phyloP scores from a whole-genome alignment of 37 sponge, comb jelly and placozoan genomes.

The Corticium candelabrum region DNA sequence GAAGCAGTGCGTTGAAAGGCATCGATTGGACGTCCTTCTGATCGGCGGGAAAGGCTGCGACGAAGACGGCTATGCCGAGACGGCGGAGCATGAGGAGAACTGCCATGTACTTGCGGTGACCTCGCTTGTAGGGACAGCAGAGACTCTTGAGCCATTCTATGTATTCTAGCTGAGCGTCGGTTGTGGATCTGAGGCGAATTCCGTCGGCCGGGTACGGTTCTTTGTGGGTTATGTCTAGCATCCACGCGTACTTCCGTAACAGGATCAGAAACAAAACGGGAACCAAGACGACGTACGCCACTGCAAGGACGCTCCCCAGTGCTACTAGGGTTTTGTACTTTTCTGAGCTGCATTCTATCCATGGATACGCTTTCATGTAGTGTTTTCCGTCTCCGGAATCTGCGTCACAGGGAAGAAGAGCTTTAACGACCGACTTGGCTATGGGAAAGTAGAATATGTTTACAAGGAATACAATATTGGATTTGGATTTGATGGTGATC shows the following conservation, averaged over 20 bases:
- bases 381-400: not conserved
- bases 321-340: not conserved
- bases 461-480: not conserved
- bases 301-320: not conserved
- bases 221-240: too few species aligned
- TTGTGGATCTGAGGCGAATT: not conserved
- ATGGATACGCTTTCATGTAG: not conserved
- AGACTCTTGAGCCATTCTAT: not conserved
- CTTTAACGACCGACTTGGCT: not conserved
- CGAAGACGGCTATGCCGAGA: not conserved
- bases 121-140: not conserved
- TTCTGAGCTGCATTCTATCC: not conserved
- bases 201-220: not conserved
- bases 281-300: not conserved
- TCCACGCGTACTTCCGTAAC: not conserved
- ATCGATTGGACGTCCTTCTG: not conserved
- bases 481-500: not conserved
- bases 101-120: not conserved
- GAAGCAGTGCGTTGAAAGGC: not conserved
- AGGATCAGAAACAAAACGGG: not conserved
- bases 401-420: not conserved
- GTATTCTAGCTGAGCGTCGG: not conserved
- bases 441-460: not conserved
- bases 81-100: not conserved
- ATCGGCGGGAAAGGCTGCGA: not conserved